These are phyloP conservation scores for Erethizon dorsatum DNA, from an alignment of 2,797 vertebrate genomes.

Conservation along the genomic window DNA sequence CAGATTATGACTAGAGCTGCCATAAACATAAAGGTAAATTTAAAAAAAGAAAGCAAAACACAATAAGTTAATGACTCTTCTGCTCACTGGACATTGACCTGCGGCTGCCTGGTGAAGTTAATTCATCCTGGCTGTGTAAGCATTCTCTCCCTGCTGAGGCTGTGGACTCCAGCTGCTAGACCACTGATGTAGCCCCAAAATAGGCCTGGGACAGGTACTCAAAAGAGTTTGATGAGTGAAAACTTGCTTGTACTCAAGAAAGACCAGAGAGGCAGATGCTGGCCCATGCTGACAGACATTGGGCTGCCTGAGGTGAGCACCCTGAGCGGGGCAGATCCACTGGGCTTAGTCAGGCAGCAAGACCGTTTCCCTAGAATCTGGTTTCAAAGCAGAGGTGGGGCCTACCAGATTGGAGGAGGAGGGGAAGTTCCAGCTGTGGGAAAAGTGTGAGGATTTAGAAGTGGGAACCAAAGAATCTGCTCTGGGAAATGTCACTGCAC, in stretches of 20 bases:
- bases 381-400: slow-evolving; percentile 74
- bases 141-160: background rate
- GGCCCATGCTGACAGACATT: accelerated
- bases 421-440: slow-evolving; percentile 78
- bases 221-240: background rate
- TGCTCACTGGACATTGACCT: background rate
- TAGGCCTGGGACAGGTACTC: background rate
- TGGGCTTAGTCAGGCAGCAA: background rate
- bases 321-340: background rate
- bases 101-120: background rate
- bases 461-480: slow-evolving; percentile 19
- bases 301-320: background rate
- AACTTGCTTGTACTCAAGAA: background rate
- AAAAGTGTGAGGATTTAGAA: slow-evolving; percentile 70
- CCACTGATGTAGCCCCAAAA: background rate
- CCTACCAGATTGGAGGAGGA: background rate
- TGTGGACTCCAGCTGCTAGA: background rate
- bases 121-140: background rate
- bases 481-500: background rate
- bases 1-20: background rate
- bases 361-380: slow-evolving; percentile 70
- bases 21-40: slow-evolving; percentile 22
- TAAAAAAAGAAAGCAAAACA: background rate
- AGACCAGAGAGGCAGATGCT: background rate
- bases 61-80: background rate